Evolutionary conservation across 2,888 invertebrate species (phyloP).

Genomic region (Melanostoma mellinum): DNA sequence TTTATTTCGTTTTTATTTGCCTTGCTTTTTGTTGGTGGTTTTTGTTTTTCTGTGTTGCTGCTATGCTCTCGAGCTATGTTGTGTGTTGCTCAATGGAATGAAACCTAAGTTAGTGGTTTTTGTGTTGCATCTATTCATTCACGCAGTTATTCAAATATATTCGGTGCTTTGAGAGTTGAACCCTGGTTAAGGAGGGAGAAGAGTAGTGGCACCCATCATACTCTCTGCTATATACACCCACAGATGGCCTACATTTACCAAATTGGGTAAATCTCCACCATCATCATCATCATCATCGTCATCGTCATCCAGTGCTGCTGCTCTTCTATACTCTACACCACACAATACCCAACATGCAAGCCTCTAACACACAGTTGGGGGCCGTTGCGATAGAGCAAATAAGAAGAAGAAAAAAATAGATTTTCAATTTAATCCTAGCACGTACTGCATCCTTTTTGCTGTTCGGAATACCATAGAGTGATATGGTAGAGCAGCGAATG

Average conservation of each 20-base stretch:
- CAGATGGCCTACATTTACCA: constrained; percentile 66
- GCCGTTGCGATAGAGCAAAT: constrained; percentile 4
- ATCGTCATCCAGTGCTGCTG: constrained; percentile 17
- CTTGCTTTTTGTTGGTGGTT: not conserved
- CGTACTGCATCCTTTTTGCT: constrained; percentile 66
- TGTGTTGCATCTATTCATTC: constrained; percentile 53
- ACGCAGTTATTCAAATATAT: constrained; percentile 69
- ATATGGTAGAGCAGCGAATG: constrained; percentile 31
- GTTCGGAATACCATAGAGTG: constrained; percentile 15
- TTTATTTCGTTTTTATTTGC: constrained; percentile 10
- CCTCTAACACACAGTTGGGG: constrained; percentile 24
- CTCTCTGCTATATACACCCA: not conserved
- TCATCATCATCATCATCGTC: constrained; percentile 45
- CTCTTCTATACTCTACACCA: no score
- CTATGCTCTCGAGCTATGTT: not conserved
- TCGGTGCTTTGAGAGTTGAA: constrained; percentile 44
- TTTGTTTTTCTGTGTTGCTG: not conserved
- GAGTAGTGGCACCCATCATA: not conserved
- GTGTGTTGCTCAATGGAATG: constrained; percentile 3
- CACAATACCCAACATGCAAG: constrained; percentile 30
- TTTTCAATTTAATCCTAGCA: constrained; percentile 72
- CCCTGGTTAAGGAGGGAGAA: constrained; percentile 6
- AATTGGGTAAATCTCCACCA: constrained; percentile 68
- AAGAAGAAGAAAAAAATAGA: constrained; percentile 25
- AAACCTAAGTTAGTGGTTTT: constrained; percentile 49